Conservation (phyloP, 2,113 vertebrate genomes). For the Pycnonotus jocosus region DNA sequence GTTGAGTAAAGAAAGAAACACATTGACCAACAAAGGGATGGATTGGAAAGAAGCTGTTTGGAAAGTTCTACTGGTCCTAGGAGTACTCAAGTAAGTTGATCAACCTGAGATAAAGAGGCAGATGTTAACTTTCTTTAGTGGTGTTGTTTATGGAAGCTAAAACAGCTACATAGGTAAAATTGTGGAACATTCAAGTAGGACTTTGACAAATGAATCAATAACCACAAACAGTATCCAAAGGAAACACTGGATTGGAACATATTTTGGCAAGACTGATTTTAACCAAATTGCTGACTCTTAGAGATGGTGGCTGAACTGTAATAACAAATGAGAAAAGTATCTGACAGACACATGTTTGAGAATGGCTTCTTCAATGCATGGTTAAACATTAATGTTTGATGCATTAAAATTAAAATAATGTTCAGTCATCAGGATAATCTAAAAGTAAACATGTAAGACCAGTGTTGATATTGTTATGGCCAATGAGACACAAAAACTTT, state of each 20-base stretch:
- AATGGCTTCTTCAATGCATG: background rate
- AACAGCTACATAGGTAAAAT: background rate
- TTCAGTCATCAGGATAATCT: background rate
- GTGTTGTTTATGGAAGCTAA: background rate
- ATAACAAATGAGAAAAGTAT: background rate
- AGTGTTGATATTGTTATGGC: background rate
- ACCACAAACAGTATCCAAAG: background rate
- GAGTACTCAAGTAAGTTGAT: background rate
- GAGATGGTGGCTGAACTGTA: background rate
- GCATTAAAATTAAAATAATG: background rate
- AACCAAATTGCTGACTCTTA: background rate
- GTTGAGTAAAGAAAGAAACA: background rate
- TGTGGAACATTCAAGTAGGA: background rate
- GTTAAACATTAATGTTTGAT: background rate
- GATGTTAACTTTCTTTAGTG: background rate
- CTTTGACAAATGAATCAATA: background rate
- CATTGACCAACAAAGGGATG: background rate
- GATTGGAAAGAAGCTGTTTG: background rate
- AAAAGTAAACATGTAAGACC: background rate
- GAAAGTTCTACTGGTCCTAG: background rate
- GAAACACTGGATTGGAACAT: background rate
- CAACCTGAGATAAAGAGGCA: background rate
- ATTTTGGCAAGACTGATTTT: background rate
- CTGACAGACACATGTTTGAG: background rate
- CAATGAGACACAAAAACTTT: background rate